Evolutionary conservation across 2,113 vertebrate species (phyloP), one percentile per base, ranked within the genome.

Genomic region (Tachysurus vachellii): DNA sequence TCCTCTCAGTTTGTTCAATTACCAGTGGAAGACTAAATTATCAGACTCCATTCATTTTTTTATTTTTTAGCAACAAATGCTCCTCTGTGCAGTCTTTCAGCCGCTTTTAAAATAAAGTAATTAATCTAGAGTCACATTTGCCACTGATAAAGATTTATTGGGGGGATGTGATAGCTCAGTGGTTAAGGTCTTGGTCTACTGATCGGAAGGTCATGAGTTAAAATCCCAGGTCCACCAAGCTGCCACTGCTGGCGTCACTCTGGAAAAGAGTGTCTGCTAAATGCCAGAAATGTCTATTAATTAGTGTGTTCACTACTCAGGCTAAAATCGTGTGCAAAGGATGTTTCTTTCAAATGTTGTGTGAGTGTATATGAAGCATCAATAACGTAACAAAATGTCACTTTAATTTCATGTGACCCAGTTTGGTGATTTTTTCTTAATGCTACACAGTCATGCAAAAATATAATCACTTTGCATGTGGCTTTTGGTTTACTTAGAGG

Each of bases 41-140:
- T 86, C 31, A 86, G 76, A 79, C 85, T 80, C 76, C 76, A 80
- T 80, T 86, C 68, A 14, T 36, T 56, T 36, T 82, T 56, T 79
- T 70, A n/a, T 80, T 68, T 62, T 76, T 57, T 66, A 50, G 8
- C 10, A 56, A 44, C 3, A 4, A n/a, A 76, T 42, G 26, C 28
- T 53, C 56, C 54, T 47, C 19, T 5, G 50, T 83, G 54, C 57
- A 53, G 42, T 76, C 6, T 57, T 73, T 53, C 21, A 76, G 56
- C 36, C 10, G 28, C 56, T 87, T 82, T 82, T 36, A 19, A 54
- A 81, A 75, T 62, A 2, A 83, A 50, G 68, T 42, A 36, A 75
- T 87, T 64, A 76, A 76, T 87, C 79, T 50, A 73, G 2, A 53
- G 59, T 85, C 84, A 77, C 61, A 68, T 50, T 86, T 80, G 76